These are phyloP conservation scores for Phoeniculus purpureus DNA, from an alignment of 2,797 vertebrate species.

Conservation along the genomic window DNA sequence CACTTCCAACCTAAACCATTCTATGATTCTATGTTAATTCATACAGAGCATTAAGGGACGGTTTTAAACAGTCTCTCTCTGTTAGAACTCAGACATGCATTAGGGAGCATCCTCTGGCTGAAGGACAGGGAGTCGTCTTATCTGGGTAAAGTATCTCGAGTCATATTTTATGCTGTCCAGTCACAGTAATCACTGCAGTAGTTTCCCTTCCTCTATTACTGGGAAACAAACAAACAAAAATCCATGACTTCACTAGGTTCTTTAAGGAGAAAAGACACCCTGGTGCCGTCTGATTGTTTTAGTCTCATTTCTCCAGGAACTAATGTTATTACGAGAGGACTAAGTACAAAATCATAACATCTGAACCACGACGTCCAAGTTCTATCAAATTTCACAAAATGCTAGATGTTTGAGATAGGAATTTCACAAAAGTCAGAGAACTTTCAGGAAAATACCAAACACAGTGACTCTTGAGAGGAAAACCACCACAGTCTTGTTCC, in stretches of 20 bases:
- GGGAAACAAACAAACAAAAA: neutral
- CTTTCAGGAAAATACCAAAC: neutral
- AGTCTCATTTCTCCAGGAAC: neutral
- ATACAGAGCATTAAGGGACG: neutral
- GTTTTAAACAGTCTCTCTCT: neutral
- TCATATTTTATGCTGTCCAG: neutral
- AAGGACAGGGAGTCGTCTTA: neutral
- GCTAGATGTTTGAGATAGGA: neutral
- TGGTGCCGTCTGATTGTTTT: conserved; percentile 10
- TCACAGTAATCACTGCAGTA: neutral
- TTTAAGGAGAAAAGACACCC: neutral
- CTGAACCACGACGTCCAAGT: neutral
- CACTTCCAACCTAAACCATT: no score
- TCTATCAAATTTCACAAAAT: conserved; percentile 10
- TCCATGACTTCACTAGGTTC: neutral
- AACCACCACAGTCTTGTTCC: neutral
- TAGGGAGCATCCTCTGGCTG: neutral
- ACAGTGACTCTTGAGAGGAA: neutral
- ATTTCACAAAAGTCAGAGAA: neutral
- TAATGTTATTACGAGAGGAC: neutral
- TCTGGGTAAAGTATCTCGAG: neutral
- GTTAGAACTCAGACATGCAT: neutral
- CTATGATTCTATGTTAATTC: neutral
- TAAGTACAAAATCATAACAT: neutral
- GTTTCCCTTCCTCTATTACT: neutral